Conservation (phyloP, 2,888 invertebrate genomes). For the Hyalella azteca region DNA sequence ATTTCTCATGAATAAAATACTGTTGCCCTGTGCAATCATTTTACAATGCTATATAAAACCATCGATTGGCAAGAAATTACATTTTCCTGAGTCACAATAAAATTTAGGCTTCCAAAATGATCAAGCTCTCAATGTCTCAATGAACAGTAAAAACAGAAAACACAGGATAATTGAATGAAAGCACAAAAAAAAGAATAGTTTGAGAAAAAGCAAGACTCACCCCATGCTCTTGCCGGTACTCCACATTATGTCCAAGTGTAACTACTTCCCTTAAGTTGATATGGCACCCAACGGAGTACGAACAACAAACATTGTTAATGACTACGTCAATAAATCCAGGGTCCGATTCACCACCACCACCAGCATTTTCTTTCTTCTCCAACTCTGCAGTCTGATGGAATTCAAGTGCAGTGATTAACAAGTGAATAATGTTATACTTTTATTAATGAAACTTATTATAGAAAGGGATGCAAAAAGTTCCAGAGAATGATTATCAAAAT, state of each 20-base stretch:
- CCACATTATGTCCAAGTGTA: constrained; percentile 89
- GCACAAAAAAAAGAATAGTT: neutral
- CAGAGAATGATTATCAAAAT: too few species aligned
- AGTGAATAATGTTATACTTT: too few species aligned
- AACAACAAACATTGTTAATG: constrained; percentile 97
- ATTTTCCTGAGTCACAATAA: too few species aligned
- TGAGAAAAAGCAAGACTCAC: constrained; percentile 64
- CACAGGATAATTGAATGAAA: neutral
- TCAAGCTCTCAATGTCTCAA: too few species aligned
- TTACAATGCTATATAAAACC: too few species aligned
- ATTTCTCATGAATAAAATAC: too few species aligned
- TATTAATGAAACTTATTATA: too few species aligned
- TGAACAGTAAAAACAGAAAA: neutral
- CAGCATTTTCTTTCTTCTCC: constrained; percentile 17
- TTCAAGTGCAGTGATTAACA: too few species aligned
- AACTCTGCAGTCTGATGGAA: neutral
- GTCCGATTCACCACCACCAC: constrained; percentile 39
- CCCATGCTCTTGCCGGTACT: constrained; percentile 91
- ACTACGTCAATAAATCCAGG: constrained; percentile 76
- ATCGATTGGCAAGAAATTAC: too few species aligned
- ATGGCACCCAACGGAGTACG: constrained; percentile 95
- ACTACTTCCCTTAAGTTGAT: constrained; percentile 93
- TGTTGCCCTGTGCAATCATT: too few species aligned
- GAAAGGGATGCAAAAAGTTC: too few species aligned
- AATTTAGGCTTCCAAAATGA: too few species aligned